Conservation (phyloP, 2,888 invertebrate species). For the Drosophila longiperda region DNA sequence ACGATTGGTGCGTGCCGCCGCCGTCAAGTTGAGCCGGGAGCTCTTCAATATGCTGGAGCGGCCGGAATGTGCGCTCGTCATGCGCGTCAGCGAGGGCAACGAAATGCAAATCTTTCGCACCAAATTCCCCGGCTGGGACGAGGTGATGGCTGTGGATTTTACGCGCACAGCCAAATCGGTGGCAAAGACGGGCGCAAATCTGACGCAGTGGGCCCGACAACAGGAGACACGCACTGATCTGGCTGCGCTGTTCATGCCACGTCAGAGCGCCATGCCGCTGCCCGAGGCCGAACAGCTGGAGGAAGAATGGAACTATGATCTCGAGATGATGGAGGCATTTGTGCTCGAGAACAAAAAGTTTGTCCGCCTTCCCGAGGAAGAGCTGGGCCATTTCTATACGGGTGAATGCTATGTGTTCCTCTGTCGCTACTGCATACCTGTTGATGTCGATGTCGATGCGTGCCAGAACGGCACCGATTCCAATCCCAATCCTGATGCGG, state of each 20-base stretch:
- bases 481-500: constrained; percentile 41
- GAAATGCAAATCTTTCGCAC: constrained; percentile 98
- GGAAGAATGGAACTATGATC: constrained; percentile 99
- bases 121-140: constrained; percentile 99
- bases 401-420: constrained; percentile 99
- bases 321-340: constrained; percentile 98
- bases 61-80: constrained; percentile 94
- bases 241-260: constrained; percentile 96
- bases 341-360: constrained; percentile 98
- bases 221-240: constrained; percentile 97
- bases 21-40: constrained; percentile 98
- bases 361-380: constrained; percentile 97
- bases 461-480: constrained; percentile 14
- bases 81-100: constrained; percentile 95
- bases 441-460: constrained; percentile 76
- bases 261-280: constrained; percentile 94
- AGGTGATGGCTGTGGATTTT: constrained; percentile 99
- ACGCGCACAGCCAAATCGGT: constrained; percentile 99
- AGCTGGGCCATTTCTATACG: constrained; percentile 95
- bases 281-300: constrained; percentile 94
- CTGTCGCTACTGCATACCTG: constrained; percentile 96
- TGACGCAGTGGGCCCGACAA: constrained; percentile 95
- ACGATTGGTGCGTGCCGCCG: constrained; percentile 96
- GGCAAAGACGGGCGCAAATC: constrained; percentile 97
- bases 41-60: constrained; percentile 97